Conservation (phyloP, 2,888 invertebrate species). For the Athalia cordata region DNA sequence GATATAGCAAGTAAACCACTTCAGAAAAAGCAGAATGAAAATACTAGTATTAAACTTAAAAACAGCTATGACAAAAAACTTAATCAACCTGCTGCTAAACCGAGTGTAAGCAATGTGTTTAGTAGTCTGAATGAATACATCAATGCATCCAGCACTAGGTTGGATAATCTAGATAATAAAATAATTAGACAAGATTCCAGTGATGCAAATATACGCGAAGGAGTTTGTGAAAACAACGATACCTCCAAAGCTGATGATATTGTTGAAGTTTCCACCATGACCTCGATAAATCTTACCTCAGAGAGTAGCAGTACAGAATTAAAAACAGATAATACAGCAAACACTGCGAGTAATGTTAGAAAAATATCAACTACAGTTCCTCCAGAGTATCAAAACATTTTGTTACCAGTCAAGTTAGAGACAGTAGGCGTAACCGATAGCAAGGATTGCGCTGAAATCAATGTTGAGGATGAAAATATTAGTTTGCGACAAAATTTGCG, state of each 20-base stretch:
- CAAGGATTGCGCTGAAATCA: slow-evolving; percentile 46
- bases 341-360: slow-evolving; percentile 39
- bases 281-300: slow-evolving; percentile 13
- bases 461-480: slow-evolving; percentile 6
- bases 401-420: slow-evolving; percentile 61
- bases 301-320: slow-evolving; percentile 13
- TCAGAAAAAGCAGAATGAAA: slow-evolving; percentile 65
- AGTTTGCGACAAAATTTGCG: slow-evolving; percentile 31
- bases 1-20: slow-evolving; percentile 65
- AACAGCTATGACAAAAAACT: slow-evolving; percentile 67
- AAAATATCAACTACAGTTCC: slow-evolving; percentile 48
- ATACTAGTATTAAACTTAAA: slow-evolving; percentile 57
- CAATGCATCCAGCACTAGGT: slow-evolving; percentile 70
- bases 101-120: slow-evolving; percentile 79
- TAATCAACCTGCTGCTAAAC: slow-evolving; percentile 70
- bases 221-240: slow-evolving; percentile 11
- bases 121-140: slow-evolving; percentile 80
- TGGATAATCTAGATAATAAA: slow-evolving; percentile 54
- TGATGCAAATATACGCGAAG: slow-evolving; percentile 49
- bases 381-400: slow-evolving; percentile 64
- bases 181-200: slow-evolving; percentile 50
- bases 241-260: slow-evolving; percentile 34
- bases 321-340: slow-evolving; percentile 2
- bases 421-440: slow-evolving; percentile 41
- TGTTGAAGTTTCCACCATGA: slow-evolving; percentile 39